Base-by-base conservation (phyloP, 2,113 vertebrate species). In the Muntiacus reevesi region DNA sequence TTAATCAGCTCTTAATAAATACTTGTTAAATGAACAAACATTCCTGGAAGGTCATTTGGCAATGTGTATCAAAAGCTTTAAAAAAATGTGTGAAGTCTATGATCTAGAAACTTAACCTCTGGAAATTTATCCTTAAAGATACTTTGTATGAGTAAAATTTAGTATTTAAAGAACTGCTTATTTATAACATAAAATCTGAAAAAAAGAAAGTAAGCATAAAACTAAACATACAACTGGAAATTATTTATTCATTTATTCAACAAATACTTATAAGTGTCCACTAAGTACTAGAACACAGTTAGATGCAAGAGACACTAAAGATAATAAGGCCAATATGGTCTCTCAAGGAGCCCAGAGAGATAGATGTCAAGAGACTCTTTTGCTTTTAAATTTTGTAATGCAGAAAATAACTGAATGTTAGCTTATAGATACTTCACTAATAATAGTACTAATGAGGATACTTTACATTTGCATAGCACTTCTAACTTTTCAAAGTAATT, bases 401-500 rank as follows among this genome's bases (percentile, higher is more conserved):
- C 52, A 96, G 62, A 71, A 98, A 98, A 96, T 83, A 97, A 83
- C 50, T 95, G 85, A 95, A 60, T 71, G 55, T 96, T 93, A 96
- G 89, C 87, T 95, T 97, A 98, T 97, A 97, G 96, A 97, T 81
- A 90, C 91, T 74, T 54, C 43, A 83, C 92, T 97, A 96, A 96
- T 98, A 96, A 96, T 55, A 60, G 50, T 94, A 96, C 86, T 90
- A 97, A 97, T 85, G 94, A 92, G 87, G 60, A 78, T 96, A 94
- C 82, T 97, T 97, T 94, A 86, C 83, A 97, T 98, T 98, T 97
- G 94, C 98, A 98, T 93, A 98, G 55, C 83, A 98, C 96, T 98
- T 97, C 78, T 86, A 96, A 92, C 87, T 97, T 98, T 95, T 94
- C 93, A 94, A 97, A 98, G 98, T 95, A 98, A 97, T 97, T 97